phyloP scores from a whole-genome alignment of 2,113 vertebrate species.

The Callocephalon fimbriatum region DNA sequence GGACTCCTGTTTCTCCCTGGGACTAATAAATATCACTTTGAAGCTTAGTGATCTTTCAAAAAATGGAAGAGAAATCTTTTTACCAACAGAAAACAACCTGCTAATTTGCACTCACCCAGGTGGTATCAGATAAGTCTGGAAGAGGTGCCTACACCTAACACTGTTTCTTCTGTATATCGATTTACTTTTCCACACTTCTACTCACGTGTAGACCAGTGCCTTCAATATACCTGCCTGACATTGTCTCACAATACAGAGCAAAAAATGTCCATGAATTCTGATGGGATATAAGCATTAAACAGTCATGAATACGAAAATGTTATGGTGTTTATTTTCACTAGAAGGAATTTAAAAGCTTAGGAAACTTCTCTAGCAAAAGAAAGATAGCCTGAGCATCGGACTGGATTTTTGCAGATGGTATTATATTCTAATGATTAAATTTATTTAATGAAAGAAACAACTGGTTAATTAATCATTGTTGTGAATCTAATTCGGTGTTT shows the following conservation, averaged over 20 bases:
- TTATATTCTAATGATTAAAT: background rate
- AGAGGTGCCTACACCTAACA: background rate
- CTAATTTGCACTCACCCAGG: background rate
- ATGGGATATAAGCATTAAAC: background rate
- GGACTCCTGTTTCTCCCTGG: background rate
- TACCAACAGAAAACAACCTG: background rate
- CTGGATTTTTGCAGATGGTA: background rate
- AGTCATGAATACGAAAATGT: fast-evolving
- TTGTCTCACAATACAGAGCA: background rate
- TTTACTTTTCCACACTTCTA: background rate
- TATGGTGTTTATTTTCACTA: background rate
- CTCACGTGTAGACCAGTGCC: background rate
- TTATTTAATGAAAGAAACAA: background rate
- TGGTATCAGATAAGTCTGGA: background rate
- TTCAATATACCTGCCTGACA: background rate
- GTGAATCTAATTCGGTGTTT: background rate
- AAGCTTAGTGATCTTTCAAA: background rate
- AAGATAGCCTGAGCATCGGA: background rate
- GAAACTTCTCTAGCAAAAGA: background rate
- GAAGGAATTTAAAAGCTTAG: background rate
- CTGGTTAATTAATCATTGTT: background rate
- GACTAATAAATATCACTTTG: background rate
- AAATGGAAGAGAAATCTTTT: background rate
- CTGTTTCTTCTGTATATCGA: background rate
- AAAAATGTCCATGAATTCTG: background rate